Percentiles rank a stretch among this genome's conserved stretches.
Evolutionary conservation across 30 jellyfish, hydroid and myxozoan genomes (phyloP).

Genomic region (Hydractinia symbiolongicarpus): DNA sequence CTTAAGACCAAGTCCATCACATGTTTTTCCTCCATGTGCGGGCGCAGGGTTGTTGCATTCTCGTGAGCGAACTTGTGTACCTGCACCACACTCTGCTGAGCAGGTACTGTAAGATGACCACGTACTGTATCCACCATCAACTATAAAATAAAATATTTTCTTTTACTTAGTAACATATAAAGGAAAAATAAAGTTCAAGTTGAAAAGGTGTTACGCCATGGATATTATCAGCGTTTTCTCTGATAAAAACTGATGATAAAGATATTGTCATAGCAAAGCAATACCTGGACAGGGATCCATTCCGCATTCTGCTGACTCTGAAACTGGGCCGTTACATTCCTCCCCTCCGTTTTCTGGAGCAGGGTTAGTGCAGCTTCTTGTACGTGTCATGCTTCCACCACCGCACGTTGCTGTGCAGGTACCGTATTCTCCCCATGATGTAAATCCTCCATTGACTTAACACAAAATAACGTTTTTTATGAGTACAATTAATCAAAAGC

Average conservation of each 20-base stretch:
- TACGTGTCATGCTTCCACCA: neutral
- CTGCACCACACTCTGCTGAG: constrained; percentile 13
- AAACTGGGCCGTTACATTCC: neutral
- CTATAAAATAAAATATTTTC: neutral
- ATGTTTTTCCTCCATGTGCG: constrained; percentile 15
- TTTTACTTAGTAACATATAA: too few relatives aligned
- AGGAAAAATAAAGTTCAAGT: too few relatives aligned
- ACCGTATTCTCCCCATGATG: constrained; percentile 4
- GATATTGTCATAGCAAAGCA: too few relatives aligned
- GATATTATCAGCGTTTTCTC: too few relatives aligned
- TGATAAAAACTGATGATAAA: neutral
- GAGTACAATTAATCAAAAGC: neutral
- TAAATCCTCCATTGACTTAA: constrained; percentile 2
- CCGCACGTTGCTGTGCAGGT: neutral
- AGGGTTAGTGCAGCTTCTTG: neutral
- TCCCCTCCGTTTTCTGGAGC: neutral
- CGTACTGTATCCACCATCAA: constrained; percentile 5
- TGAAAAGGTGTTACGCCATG: too few relatives aligned
- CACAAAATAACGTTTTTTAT: neutral
- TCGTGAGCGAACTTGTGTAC: neutral
- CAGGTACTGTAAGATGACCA: constrained; percentile 17
- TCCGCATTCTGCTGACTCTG: neutral
- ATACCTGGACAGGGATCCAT: neutral
- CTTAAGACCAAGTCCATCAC: constrained; percentile 20
- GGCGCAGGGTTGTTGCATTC: constrained; percentile 25